phyloP scores from a whole-genome alignment of 2,113 vertebrate species.

The Connochaetes taurinus region DNA sequence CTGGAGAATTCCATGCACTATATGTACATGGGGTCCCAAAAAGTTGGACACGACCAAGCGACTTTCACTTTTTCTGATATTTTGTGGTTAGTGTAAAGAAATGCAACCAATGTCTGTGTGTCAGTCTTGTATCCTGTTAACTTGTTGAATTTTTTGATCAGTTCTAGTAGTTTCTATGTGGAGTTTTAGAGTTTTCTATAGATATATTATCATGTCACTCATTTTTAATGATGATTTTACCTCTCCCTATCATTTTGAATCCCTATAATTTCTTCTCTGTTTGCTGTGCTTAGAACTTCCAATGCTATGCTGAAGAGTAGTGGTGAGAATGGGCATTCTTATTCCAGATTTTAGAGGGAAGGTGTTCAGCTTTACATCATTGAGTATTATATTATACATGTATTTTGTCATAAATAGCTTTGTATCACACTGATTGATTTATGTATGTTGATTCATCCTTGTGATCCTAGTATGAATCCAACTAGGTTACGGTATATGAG shows the following conservation, averaged over 20 bases:
- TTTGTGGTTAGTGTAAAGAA: background rate
- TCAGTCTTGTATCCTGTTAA: background rate
- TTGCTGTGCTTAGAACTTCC: background rate
- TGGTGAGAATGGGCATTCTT: background rate
- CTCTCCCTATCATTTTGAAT: background rate
- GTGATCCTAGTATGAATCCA: background rate
- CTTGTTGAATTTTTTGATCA: background rate
- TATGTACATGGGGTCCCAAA: background rate
- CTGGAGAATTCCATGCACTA: background rate
- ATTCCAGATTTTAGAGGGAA: background rate
- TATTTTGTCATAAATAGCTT: background rate
- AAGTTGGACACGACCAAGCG: fast-evolving
- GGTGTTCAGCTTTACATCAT: background rate
- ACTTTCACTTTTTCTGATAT: background rate
- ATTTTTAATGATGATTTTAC: background rate
- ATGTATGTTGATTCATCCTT: background rate
- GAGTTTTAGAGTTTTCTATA: background rate
- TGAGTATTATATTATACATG: background rate
- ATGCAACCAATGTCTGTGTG: background rate
- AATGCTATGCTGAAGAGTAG: background rate
- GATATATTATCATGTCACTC: background rate
- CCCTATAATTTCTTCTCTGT: background rate
- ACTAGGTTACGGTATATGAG: background rate
- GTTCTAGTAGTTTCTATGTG: background rate
- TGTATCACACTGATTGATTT: background rate